Base-by-base conservation (phyloP, 2,888 invertebrate species). In the Allolobophora icterica region DNA sequence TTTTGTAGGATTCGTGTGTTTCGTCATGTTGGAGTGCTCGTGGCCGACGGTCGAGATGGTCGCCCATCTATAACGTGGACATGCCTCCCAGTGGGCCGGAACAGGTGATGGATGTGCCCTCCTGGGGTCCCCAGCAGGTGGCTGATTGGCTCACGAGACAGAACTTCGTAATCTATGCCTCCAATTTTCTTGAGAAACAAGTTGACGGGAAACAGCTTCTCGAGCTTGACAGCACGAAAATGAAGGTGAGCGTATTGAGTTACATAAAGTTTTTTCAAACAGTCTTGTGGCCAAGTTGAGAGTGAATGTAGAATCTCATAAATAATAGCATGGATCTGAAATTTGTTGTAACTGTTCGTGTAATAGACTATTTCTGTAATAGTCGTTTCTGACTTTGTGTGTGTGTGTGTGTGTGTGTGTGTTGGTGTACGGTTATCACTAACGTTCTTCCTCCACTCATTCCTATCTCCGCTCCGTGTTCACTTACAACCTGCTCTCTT, bases 61-160 rank as follows among this genome's bases (percentile, higher is more conserved):
- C 87, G 1, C 38, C 87, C 87, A 24, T 87, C 24, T 34, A 34
- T 35, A 35, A 38, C 0, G 15, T 24, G 33, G 87, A 38, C 21
- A 8, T 35, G 38, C 35, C 87, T 34, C 17, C 87, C 34, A 35
- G 6, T 38, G 87, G 87, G 6, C 38, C 87, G 1, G 87, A 87
- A 5, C 87, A 92, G 19, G 92, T 92, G 84, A 89, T 38, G 17
- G 92, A 92, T 87, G 35, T 35, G 24, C 38, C 87, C 38, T 34
- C 19, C n/a, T 92, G 92, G 92, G 90, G 90, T 42, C 71, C 91
- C 33, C 91, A 92, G 2, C 89, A 92, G 90, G 98, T 99, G 91
- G 98, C 98, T 95, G 98, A 98, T 95, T 99, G 98, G 98, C 96
- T 99, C 93, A 96, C 98, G 93, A 97, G 96, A 13, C 94, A 94